Percentiles rank a stretch among this genome's conserved stretches.
phyloP scores from a whole-genome alignment of 2,113 vertebrate genomes.

The Danio rerio region GRCz12tu NC_133179.1:4864001-4864500 shows the following conservation, averaged over 20 bases:
- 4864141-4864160: too few species aligned
- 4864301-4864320: background rate
- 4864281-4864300: too few species aligned
- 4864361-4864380: too few species aligned
- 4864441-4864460: too few species aligned
- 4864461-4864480: too few species aligned
- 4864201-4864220: too few species aligned
- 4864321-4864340: background rate
- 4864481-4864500: too few species aligned
- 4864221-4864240: too few species aligned
- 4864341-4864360: background rate
- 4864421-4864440: background rate
- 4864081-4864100: background rate
- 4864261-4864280: too few species aligned
- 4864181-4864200: too few species aligned
- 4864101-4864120: constrained; percentile 28
- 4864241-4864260: too few species aligned
- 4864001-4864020: background rate
- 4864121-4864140: background rate
- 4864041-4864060: background rate
- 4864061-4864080: constrained; percentile 21
- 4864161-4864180: too few species aligned
- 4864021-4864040: background rate
- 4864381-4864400: background rate
- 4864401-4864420: background rate